Evolutionary conservation across 2,797 vertebrate species (phyloP), one percentile per base, ranked within the genome.

Genomic region (Tamandua tetradactyla): DNA sequence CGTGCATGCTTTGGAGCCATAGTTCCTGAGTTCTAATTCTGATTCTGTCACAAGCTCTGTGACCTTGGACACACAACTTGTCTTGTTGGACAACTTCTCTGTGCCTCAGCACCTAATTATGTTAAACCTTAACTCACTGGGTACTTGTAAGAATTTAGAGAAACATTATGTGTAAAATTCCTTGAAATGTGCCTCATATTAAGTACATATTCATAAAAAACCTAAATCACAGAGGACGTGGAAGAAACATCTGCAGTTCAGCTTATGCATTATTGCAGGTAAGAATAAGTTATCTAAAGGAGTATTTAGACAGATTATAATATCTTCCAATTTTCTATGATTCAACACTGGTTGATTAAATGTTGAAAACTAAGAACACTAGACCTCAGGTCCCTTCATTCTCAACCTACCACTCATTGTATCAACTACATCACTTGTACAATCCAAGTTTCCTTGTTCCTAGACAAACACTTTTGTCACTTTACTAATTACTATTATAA

Each of bases 81-180:
- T n/a, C n/a, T n/a, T n/a, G n/a, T n/a, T n/a, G n/a, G n/a, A n/a
- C n/a, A 55, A 52, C 62, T 75, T 64, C 72, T 81, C 79, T 13
- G 40, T 55, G 40, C 5, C 89, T 95, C 47, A 47, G 62, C 44
- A 76, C 52, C 17, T 47, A 87, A 87, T 40, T 59, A 9, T 15
- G 27, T 57, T 62, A 71, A 87, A 37, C 79, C 8, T 14, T 23
- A 75, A 27, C 64, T 80, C 62, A 49, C 13, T 61, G 32, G 71
- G 32, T 6, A 23, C 71, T 75, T 71, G 27, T 2, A 37, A 87
- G 72, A 93, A 89, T 76, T 84, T 92, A 80, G 93, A 69, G 87
- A 74, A 89, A 86, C n/a, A 52, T 69, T 68, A 18, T 72, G 61
- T 87, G 32, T 94, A 42, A 87, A 61, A 85, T 55, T 55, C 52